Percentiles rank a stretch among this genome's conserved stretches.
phyloP scores from a whole-genome alignment of 2,113 vertebrate species.

The Lates calcarifer region DNA sequence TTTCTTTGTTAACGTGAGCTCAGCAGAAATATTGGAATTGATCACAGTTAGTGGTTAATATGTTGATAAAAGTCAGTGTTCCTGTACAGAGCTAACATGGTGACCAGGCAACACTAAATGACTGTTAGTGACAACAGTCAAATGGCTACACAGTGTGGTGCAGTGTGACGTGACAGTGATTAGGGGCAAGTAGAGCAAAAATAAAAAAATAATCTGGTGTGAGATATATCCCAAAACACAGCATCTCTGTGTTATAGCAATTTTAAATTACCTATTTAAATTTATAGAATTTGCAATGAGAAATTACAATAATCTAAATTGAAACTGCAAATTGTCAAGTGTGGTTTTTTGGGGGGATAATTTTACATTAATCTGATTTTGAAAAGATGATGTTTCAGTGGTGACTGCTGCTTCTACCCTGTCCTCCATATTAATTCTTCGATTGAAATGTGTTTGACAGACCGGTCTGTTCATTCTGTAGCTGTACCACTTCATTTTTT shows the following conservation, averaged over 20 bases:
- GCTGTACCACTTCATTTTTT: neutral
- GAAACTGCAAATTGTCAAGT: neutral
- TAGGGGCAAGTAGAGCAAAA: neutral
- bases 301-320: neutral
- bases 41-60: neutral
- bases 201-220: neutral
- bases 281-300: neutral
- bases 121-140: neutral
- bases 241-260: neutral
- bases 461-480: neutral
- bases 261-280: neutral
- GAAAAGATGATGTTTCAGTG: neutral
- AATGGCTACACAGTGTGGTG: neutral
- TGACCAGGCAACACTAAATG: neutral
- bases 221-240: neutral
- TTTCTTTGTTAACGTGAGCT: slow-evolving; percentile 5
- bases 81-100: neutral
- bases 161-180: neutral
- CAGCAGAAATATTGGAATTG: neutral
- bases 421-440: neutral
- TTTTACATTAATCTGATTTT: neutral
- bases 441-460: neutral
- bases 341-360: neutral
- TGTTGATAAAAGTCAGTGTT: neutral
- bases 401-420: too few species aligned